Base-by-base conservation (phyloP, 2,797 vertebrate species). In the Myotis myotis region DNA sequence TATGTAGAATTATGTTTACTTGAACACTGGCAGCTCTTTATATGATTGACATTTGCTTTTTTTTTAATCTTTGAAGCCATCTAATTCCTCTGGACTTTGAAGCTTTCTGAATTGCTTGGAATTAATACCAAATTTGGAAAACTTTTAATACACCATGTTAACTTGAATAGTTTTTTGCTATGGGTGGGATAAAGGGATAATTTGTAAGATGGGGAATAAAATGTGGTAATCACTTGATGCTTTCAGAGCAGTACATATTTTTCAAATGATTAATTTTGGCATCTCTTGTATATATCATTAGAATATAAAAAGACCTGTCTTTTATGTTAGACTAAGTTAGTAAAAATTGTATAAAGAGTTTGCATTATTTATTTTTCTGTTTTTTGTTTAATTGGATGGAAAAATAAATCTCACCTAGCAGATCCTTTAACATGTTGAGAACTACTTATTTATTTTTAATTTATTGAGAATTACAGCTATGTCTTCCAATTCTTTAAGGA, bases 161-260 rank as follows among this genome's bases (percentile, higher is more conserved):
- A 95, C 55, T 90, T 72, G 16, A 94, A 60, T 96, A 96, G 94
- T 96, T 96, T 89, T 83, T 96, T 93, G 53, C 82, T 62, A 83
- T 94, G 91, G 78, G 47, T 76, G 38, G 33, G 38, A 90, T 5
- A 82, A 97, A 96, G 47, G 53, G 85, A 44, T 1, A 1, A 47
- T 80, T 84, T 91, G 28, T 57, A 70, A 97, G 75, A 80, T 93
- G 82, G 38, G n/a, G 30, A 25, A 80, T 16, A 64, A 75, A 90
- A 87, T 92, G 49, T 85, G 83, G 84, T 79, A 71, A 89, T 95
- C 85, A 23, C 47, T 68, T 38, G 53, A 86, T 36, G 12, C 76
- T 96, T 81, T 92, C 23, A 82, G 74, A 92, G n/a, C 5, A 44
- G 8, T 0, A 28, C 30, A 9, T 64, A 33, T 33, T 75, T 86